Percentiles rank a stretch among this genome's conserved stretches.
These are phyloP conservation scores for Leptinotarsa rubiginosa DNA, from an alignment of 2,888 invertebrate genomes.

Conservation along the genomic window DNA sequence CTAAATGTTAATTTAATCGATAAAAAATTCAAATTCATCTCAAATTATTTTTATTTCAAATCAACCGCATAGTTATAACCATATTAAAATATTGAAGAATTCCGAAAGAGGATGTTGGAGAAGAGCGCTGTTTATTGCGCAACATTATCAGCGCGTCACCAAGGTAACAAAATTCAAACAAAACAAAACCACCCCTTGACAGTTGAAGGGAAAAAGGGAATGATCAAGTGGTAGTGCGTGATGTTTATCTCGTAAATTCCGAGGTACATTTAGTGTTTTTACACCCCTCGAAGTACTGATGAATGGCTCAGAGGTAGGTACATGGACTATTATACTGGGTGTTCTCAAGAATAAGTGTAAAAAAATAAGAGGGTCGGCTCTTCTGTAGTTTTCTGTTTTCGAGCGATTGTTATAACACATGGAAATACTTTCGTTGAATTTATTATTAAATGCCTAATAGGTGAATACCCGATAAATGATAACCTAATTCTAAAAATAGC, in stretches of 20 bases:
- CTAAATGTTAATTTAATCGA: too few species aligned
- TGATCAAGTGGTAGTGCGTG: slow-evolving; percentile 46
- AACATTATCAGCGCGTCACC: slow-evolving; percentile 27
- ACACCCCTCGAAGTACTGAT: neutral
- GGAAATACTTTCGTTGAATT: neutral
- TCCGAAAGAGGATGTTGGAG: neutral
- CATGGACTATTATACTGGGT: neutral
- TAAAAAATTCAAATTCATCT: neutral
- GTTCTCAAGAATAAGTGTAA: neutral
- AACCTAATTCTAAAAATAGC: slow-evolving; percentile 7
- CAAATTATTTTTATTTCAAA: neutral
- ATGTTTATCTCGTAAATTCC: slow-evolving; percentile 39
- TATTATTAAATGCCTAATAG: neutral
- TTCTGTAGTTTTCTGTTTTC: too few species aligned
- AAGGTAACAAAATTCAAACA: slow-evolving; percentile 46
- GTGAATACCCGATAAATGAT: slow-evolving; percentile 6
- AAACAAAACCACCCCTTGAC: slow-evolving; percentile 44
- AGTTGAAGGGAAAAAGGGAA: slow-evolving; percentile 32
- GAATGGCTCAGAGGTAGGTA: neutral
- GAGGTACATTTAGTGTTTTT: slow-evolving; percentile 8
- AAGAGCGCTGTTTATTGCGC: neutral
- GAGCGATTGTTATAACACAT: neutral
- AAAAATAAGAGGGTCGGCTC: neutral
- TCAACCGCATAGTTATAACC: too few species aligned
- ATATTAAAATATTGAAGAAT: too few species aligned